Conservation (phyloP, 2,113 vertebrate species). For the Elgaria multicarinata region DNA sequence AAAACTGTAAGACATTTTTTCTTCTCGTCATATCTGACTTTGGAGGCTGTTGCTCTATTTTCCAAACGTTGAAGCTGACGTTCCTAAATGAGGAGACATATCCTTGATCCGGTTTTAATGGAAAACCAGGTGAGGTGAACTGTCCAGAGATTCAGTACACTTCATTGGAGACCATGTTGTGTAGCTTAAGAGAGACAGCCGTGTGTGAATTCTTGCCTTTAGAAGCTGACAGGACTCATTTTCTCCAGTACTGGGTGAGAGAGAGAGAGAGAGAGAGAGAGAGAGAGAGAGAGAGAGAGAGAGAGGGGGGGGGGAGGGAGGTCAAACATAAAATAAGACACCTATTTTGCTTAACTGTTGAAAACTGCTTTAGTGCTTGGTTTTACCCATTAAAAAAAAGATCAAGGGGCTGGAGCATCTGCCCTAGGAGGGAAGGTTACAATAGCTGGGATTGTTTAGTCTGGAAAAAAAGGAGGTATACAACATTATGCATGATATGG, state of each 20-base stretch:
- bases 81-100: not conserved
- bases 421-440: too few relatives aligned
- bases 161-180: conserved; percentile 9
- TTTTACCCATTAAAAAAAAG: too few relatives aligned
- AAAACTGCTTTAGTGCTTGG: not conserved
- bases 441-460: too few relatives aligned
- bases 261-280: not conserved
- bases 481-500: too few relatives aligned
- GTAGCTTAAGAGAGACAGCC: conserved; percentile 10
- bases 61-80: not conserved
- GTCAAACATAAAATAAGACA: conserved; percentile 28
- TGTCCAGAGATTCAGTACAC: not conserved
- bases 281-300: too few relatives aligned
- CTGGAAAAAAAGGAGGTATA: too few relatives aligned
- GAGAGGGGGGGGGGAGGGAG: too few relatives aligned
- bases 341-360: conserved; percentile 23
- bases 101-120: not conserved
- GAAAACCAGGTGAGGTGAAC: not conserved
- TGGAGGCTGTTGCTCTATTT: not conserved
- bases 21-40: not conserved
- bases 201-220: not conserved
- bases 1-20: not conserved
- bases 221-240: conserved; percentile 63
- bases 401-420: too few relatives aligned
- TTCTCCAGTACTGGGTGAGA: conserved; percentile 80